Conservation (phyloP, 2,888 invertebrate species). For the Leptopterna dolabrata region DNA sequence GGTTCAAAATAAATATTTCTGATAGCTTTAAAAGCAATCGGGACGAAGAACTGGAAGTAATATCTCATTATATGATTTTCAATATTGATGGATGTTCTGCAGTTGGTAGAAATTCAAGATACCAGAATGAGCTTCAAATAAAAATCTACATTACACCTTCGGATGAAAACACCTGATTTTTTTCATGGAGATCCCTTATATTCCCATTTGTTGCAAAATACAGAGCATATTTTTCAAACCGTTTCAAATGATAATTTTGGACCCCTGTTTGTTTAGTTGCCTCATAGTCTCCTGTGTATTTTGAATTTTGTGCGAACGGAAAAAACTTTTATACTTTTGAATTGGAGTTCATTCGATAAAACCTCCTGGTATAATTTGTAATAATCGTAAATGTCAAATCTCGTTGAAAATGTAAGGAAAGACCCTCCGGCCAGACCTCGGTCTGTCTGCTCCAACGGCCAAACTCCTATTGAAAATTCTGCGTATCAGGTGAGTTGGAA, state of each 20-base stretch:
- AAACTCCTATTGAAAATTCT: constrained; percentile 35
- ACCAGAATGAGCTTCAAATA: constrained; percentile 7
- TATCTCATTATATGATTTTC: no score
- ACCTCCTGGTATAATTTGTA: constrained; percentile 5
- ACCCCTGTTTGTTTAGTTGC: constrained; percentile 44
- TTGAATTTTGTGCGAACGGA: constrained; percentile 37
- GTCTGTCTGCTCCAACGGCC: constrained; percentile 45
- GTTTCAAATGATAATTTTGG: constrained; percentile 34
- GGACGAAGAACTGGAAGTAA: no score
- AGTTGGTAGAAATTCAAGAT: no score
- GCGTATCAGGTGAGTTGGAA: constrained; percentile 34
- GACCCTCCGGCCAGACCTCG: constrained; percentile 39
- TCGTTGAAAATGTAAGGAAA: constrained; percentile 50
- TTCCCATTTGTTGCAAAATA: background rate
- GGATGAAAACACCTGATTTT: constrained; percentile 29
- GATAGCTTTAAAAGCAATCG: no score
- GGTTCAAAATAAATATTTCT: no score
- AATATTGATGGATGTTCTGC: no score
- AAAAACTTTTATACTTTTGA: constrained; percentile 29
- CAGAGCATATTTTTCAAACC: constrained; percentile 5
- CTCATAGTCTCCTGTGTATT: constrained; percentile 46
- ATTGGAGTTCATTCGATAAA: constrained; percentile 33
- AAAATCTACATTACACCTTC: background rate
- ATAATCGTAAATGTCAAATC: constrained; percentile 45
- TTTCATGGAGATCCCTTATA: background rate